Evolutionary conservation across 2,888 invertebrate species (phyloP).

Genomic region (Dilophus febrilis): DNA sequence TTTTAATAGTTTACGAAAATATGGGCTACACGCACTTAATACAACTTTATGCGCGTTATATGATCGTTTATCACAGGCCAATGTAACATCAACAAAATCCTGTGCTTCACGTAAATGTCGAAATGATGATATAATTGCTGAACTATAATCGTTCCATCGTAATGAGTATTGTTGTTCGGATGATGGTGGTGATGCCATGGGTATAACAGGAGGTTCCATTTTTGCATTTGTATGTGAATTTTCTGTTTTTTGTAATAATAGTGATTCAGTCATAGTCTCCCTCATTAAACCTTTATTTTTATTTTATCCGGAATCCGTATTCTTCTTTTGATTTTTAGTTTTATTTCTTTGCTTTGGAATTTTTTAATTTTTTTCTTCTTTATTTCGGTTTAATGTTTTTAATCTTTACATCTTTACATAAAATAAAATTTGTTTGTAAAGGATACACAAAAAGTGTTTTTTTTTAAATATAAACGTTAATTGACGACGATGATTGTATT

Average conservation of each 20-base stretch:
- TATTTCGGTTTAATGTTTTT: too few species aligned
- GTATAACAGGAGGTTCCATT: conserved; percentile 30
- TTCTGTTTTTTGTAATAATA: conserved; percentile 25
- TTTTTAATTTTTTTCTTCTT: background rate
- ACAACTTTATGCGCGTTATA: conserved; percentile 85
- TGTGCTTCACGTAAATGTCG: conserved; percentile 76
- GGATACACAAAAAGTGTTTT: too few species aligned
- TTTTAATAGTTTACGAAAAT: conserved; percentile 73
- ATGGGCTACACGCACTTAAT: conserved; percentile 83
- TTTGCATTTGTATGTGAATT: conserved; percentile 31
- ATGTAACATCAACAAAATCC: conserved; percentile 84
- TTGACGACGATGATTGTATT: too few species aligned
- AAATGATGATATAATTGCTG: conserved; percentile 78
- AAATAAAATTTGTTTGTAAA: too few species aligned
- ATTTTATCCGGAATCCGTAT: too few species aligned
- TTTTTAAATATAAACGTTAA: too few species aligned
- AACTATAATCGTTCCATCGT: conserved; percentile 89
- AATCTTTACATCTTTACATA: too few species aligned
- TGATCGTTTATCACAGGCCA: conserved; percentile 77
- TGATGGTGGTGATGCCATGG: conserved; percentile 31
- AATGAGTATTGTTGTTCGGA: conserved; percentile 79
- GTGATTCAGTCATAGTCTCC: conserved; percentile 29
- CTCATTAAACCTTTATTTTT: too few species aligned
- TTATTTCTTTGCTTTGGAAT: background rate
- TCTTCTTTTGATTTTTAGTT: too few species aligned